phyloP scores from a whole-genome alignment of 2,113 vertebrate genomes.

The Larimichthys crocea region DNA sequence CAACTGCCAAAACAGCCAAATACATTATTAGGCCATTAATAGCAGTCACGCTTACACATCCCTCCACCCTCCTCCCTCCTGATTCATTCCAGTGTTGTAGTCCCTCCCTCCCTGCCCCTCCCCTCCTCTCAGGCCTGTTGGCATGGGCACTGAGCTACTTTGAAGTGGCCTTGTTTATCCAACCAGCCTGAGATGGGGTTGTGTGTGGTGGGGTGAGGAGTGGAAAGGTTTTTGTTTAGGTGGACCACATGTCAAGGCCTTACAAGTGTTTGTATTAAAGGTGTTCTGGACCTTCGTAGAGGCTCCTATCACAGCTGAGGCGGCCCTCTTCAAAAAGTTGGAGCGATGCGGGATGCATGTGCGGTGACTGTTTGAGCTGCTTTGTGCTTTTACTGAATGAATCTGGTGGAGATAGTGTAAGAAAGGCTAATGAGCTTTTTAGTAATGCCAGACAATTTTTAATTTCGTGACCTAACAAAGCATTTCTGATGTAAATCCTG shows the following conservation, averaged over 20 bases:
- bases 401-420: neutral
- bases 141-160: conserved; percentile 61
- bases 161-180: conserved; percentile 72
- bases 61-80: conserved; percentile 25
- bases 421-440: neutral
- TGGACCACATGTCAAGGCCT: conserved; percentile 52
- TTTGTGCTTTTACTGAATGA: neutral
- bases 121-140: conserved; percentile 61
- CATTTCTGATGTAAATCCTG: neutral
- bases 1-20: conserved; percentile 75
- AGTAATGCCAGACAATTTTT: neutral
- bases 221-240: conserved; percentile 20
- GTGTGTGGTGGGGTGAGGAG: conserved; percentile 36
- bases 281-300: neutral
- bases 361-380: neutral
- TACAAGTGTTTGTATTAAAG: conserved; percentile 43
- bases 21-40: conserved; percentile 76
- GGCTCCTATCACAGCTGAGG: neutral
- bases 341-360: neutral
- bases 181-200: conserved; percentile 52
- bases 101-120: conserved; percentile 36
- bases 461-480: neutral
- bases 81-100: conserved; percentile 57
- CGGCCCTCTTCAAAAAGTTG: neutral
- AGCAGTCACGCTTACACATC: conserved; percentile 62